Conservation (phyloP, 2,797 vertebrate genomes). For the Sparidentex hasta region DNA sequence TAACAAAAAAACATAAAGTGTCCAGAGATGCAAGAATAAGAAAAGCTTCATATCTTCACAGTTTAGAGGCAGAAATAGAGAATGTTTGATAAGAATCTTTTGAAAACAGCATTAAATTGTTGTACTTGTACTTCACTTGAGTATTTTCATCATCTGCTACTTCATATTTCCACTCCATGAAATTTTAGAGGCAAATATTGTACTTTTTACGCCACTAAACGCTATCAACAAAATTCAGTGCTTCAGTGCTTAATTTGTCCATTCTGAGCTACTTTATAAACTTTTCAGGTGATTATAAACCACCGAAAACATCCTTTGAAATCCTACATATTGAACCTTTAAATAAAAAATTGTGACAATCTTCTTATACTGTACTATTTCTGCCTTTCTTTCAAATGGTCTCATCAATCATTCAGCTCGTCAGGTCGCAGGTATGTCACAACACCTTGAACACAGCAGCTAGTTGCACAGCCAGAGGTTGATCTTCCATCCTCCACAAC, state of each 20-base stretch:
- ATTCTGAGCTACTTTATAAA: too few relatives aligned
- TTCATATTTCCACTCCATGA: too few relatives aligned
- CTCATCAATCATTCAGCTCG: neutral
- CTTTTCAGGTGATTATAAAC: too few relatives aligned
- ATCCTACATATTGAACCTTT: too few relatives aligned
- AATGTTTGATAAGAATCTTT: neutral
- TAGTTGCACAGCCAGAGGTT: slow-evolving; percentile 38
- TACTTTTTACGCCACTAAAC: too few relatives aligned
- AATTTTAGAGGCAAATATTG: too few relatives aligned
- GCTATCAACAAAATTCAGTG: neutral
- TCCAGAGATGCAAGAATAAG: neutral
- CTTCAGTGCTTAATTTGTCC: too few relatives aligned
- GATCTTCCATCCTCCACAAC: slow-evolving; percentile 5
- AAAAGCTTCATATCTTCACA: slow-evolving; percentile 5
- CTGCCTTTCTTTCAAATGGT: neutral
- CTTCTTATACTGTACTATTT: too few relatives aligned
- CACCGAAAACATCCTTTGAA: neutral
- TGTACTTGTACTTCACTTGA: too few relatives aligned
- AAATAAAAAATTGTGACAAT: too few relatives aligned
- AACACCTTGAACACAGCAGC: slow-evolving; percentile 40
- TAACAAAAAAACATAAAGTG: neutral
- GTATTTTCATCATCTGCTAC: too few relatives aligned
- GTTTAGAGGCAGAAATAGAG: neutral
- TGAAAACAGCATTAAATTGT: too few relatives aligned
- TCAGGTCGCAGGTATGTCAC: neutral